Conservation (phyloP, 2,797 vertebrate genomes). For the Erpetoichthys calabaricus region DNA sequence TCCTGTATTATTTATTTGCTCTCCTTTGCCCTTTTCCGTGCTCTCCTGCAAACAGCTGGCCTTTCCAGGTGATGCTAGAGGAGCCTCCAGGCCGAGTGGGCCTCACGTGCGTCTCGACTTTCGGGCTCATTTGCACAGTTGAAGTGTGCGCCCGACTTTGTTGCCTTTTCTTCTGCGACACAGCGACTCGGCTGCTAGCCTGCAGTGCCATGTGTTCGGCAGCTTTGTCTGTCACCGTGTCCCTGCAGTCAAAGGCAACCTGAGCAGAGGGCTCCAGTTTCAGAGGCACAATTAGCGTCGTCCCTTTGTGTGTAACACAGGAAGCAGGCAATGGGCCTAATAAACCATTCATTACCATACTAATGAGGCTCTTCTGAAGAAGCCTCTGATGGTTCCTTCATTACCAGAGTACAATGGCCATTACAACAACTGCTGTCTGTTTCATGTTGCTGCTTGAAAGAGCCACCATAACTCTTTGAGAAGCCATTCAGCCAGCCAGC, state of each 20-base stretch:
- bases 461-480: not conserved
- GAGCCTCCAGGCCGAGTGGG: too few relatives aligned
- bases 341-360: conserved; percentile 8
- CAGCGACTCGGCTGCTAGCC: not conserved
- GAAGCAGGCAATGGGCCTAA: conserved; percentile 3
- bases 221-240: not conserved
- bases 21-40: too few relatives aligned
- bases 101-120: too few relatives aligned
- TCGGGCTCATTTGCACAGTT: too few relatives aligned
- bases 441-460: conserved; percentile 5
- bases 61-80: too few relatives aligned
- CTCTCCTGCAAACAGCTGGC: too few relatives aligned
- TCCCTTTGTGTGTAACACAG: conserved; percentile 3
- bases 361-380: conserved; percentile 6
- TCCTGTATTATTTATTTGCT: too few relatives aligned
- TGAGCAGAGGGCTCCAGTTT: conserved; percentile 7
- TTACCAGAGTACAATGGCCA: not conserved
- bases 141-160: too few relatives aligned
- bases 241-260: conserved; percentile 3
- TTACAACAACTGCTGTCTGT: not conserved
- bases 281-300: conserved; percentile 1
- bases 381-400: conserved; percentile 2
- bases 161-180: too few relatives aligned
- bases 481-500: not conserved
- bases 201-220: not conserved